Evolutionary conservation across 2,113 vertebrate species (phyloP).

Genomic region (Turnix velox): DNA sequence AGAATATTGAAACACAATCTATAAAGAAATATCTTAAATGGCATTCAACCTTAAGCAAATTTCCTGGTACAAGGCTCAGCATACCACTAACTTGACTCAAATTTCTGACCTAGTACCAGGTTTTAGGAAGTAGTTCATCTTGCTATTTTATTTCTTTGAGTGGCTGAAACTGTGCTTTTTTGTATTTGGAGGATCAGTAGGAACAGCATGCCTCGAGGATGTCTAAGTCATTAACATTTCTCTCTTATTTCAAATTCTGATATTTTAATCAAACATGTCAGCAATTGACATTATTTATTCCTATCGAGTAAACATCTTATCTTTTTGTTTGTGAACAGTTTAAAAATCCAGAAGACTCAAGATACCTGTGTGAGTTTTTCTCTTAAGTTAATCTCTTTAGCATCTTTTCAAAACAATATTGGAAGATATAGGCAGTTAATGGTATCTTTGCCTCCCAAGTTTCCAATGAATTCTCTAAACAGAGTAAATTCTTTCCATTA

Average conservation of each 20-base stretch:
- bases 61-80: neutral
- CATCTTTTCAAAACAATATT: neutral
- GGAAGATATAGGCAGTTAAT: neutral
- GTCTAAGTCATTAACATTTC: neutral
- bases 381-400: neutral
- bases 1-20: neutral
- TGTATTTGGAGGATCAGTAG: neutral
- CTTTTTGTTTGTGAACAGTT: neutral
- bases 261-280: neutral
- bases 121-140: neutral
- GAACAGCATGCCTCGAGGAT: neutral
- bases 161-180: neutral
- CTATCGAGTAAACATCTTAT: neutral
- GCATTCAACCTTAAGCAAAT: neutral
- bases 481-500: neutral
- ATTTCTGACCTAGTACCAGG: neutral
- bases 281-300: neutral
- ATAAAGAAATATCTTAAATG: neutral
- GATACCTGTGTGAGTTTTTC: neutral
- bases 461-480: neutral
- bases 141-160: neutral
- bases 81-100: neutral
- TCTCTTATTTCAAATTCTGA: neutral
- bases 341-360: neutral
- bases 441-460: too few species aligned